A percentile compares a stretch with the other conserved stretches of the same genome.
Evolutionary conservation across 2,113 vertebrate genomes (phyloP).

Genomic region (Dermatemys mawii): DNA sequence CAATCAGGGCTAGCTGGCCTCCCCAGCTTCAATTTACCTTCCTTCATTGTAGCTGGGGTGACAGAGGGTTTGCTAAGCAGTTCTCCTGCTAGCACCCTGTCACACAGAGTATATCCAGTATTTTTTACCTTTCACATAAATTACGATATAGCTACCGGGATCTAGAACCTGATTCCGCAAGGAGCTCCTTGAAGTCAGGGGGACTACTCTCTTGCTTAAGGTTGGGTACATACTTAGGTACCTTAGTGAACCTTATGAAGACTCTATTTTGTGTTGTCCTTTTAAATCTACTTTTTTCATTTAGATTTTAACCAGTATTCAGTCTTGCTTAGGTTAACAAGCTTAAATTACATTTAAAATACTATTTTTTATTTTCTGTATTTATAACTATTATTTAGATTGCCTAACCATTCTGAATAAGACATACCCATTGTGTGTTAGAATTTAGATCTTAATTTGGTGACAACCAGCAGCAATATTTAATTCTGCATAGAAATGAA

Average conservation of each 20-base stretch:
- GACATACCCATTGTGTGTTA: not conserved
- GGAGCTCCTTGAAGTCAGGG: not conserved
- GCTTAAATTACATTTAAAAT: not conserved
- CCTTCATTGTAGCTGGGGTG: too few species aligned
- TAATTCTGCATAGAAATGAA: not conserved
- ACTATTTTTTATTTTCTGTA: not conserved
- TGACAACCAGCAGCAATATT: not conserved
- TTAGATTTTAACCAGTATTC: not conserved
- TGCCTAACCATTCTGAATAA: not conserved
- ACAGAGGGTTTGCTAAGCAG: too few species aligned
- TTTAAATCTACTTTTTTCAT: not conserved
- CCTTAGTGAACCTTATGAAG: not conserved
- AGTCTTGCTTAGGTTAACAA: not conserved
- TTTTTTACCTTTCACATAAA: not conserved
- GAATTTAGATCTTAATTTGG: not conserved
- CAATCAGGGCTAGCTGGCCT: too few species aligned
- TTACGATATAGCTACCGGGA: not conserved
- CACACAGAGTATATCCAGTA: not conserved
- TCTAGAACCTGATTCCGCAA: not conserved
- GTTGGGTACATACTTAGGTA: not conserved
- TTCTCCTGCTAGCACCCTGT: too few species aligned
- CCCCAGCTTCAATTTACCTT: too few species aligned
- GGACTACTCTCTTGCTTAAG: not conserved
- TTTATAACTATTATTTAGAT: not conserved
- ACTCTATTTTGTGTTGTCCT: not conserved